Base-by-base conservation (phyloP, 1,140 invertebrate genomes). In the Drosophila tristis region DNA sequence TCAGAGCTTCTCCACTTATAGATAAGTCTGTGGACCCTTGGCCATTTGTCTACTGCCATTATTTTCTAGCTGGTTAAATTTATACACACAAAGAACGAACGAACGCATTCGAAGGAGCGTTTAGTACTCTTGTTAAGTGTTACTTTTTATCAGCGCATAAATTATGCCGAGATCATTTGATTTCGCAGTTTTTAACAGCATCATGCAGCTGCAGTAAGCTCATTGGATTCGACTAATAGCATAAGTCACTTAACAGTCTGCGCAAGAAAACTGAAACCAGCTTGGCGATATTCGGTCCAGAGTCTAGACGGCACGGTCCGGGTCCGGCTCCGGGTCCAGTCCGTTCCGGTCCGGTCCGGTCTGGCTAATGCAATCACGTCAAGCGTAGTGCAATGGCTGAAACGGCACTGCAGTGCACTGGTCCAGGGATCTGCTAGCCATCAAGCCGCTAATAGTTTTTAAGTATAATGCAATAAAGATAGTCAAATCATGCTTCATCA, bases 401-500 rank as follows among this genome's bases (percentile, higher is more conserved):
- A 51, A 39, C 15, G 44, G 29, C 29, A 8, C 16, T 16, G 16
- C 16, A 16, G 16, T 16, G 16, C 16, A 16, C 31, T 53, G 44
- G 60, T 8, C n/a, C n/a, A 5, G 15, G 65, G 23, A 49, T 43
- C 63, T 29, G 26, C 11, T 29, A n/a, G 26, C 16, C 43, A 44
- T 43, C 55, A 26, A 20, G 84, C 58, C 79, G 79, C 84, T 89
- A 89, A 89, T 89, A 89, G 84, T 89, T 89, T 86, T 89, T 89
- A 89, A 89, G 84, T 82, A 80, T 89, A 90, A 89, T 89, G 80
- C 85, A 89, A 89, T 89, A 90, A 89, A 85, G 86, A 90, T 89
- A 82, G 85, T 80, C 73, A 85, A 89, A 89, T 89, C 85, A 87
- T 90, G 85, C 85, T 89, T 90, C 85, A 90, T 89, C 84, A 89